Evolutionary conservation across 1,140 invertebrate species (phyloP).

Genomic region (Lasioglossum albipes): DNA sequence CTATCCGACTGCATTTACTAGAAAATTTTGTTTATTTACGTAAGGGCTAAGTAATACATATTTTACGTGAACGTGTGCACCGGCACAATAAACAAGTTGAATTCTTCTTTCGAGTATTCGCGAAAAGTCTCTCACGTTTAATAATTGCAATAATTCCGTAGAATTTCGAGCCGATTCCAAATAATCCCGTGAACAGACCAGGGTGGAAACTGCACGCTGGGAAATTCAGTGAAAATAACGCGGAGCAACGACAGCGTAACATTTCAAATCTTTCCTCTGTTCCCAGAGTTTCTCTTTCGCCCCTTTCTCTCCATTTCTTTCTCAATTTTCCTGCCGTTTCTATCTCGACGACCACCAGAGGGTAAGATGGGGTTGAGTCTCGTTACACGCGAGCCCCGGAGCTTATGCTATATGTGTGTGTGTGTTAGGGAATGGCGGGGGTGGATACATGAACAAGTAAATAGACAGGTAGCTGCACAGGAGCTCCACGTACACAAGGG

Average conservation of each 20-base stretch:
- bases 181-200: no score
- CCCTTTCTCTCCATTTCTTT: not conserved
- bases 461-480: constrained; percentile 27
- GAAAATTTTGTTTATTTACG: no score
- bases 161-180: no score
- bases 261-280: not conserved
- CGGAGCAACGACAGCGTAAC: not conserved
- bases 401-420: constrained; percentile 5
- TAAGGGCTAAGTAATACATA: no score
- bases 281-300: not conserved
- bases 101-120: no score
- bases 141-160: no score
- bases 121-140: no score
- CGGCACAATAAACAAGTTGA: no score
- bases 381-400: constrained; percentile 14
- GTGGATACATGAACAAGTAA: constrained; percentile 29
- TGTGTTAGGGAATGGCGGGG: not conserved
- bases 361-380: constrained; percentile 32
- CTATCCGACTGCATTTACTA: no score
- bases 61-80: no score
- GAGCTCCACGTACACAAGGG: constrained; percentile 1
- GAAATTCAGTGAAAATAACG: no score
- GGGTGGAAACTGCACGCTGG: no score
- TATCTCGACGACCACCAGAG: not conserved
- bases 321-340: constrained; percentile 1